Evolutionary conservation across 2,797 vertebrate species (phyloP).

Genomic region (Neomorphus geoffroyi): DNA sequence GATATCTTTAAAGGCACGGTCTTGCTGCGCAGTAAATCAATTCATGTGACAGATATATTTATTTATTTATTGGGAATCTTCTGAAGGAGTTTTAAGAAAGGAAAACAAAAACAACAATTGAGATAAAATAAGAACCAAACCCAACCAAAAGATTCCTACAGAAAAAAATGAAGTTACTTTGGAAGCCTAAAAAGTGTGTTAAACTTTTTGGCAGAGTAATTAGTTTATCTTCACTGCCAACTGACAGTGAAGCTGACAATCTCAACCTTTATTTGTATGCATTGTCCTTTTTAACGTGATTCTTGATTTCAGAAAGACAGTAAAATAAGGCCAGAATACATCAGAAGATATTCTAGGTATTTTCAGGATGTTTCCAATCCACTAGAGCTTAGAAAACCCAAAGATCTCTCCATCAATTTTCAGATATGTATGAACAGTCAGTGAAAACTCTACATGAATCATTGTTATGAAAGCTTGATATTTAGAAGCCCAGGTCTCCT

Average conservation of each 20-base stretch:
- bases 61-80: slow-evolving; percentile 71
- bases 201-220: background rate
- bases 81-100: slow-evolving; percentile 49
- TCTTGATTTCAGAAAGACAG: background rate
- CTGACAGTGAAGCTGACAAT: background rate
- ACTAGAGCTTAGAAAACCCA: background rate
- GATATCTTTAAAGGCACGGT: slow-evolving; percentile 76
- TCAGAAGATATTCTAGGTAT: background rate
- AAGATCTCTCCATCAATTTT: background rate
- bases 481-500: background rate
- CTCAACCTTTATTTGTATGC: background rate
- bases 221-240: background rate
- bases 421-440: background rate
- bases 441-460: background rate
- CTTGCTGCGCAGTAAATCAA: slow-evolving; percentile 78
- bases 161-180: background rate
- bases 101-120: slow-evolving; percentile 30
- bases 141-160: background rate
- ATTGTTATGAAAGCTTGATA: background rate
- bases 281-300: background rate
- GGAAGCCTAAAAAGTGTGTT: background rate
- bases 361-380: background rate
- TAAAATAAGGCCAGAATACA: background rate
- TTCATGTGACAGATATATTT: slow-evolving; percentile 72
- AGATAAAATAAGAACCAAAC: slow-evolving; percentile 26